Conservation (phyloP, 2,113 vertebrate species). For the Trinectes maculatus region DNA sequence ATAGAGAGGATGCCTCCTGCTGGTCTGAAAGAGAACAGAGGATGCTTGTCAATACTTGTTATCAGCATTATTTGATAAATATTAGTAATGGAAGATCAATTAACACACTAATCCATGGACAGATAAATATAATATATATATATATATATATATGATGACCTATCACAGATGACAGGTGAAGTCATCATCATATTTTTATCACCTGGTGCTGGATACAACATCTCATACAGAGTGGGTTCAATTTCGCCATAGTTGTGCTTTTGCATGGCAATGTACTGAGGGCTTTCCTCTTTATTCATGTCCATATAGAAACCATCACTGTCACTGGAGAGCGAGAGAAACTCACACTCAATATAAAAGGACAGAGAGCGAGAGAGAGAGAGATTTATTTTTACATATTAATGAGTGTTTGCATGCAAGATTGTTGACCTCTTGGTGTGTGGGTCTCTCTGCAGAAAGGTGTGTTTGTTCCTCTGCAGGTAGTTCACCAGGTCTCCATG, state of each 20-base stretch:
- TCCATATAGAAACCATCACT: conserved; percentile 93
- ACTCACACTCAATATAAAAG: too few relatives aligned
- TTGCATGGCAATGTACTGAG: conserved; percentile 87
- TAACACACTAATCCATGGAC: too few relatives aligned
- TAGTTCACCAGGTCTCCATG: conserved; percentile 94
- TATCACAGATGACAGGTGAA: not conserved
- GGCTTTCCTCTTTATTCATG: conserved; percentile 86
- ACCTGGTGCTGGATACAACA: conserved; percentile 64
- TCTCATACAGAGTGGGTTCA: conserved; percentile 82
- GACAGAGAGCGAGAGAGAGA: too few relatives aligned
- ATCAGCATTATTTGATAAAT: too few relatives aligned
- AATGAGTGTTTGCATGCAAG: not conserved
- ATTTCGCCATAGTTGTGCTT: conserved; percentile 85
- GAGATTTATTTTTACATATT: too few relatives aligned
- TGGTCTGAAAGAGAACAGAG: conserved; percentile 73
- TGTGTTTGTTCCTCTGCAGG: conserved; percentile 90
- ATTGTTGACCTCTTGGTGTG: conserved; percentile 53
- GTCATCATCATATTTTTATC: not conserved
- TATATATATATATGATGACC: too few relatives aligned
- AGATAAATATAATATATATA: too few relatives aligned
- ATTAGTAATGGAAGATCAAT: too few relatives aligned
- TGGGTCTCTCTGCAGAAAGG: conserved; percentile 74
- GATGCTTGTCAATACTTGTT: not conserved
- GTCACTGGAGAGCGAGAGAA: conserved; percentile 64
- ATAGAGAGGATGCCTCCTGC: conserved; percentile 74